Percentiles rank a stretch among this genome's conserved stretches.
Evolutionary conservation across 2,888 invertebrate genomes (phyloP).

Genomic region (Dynastes maya): DNA sequence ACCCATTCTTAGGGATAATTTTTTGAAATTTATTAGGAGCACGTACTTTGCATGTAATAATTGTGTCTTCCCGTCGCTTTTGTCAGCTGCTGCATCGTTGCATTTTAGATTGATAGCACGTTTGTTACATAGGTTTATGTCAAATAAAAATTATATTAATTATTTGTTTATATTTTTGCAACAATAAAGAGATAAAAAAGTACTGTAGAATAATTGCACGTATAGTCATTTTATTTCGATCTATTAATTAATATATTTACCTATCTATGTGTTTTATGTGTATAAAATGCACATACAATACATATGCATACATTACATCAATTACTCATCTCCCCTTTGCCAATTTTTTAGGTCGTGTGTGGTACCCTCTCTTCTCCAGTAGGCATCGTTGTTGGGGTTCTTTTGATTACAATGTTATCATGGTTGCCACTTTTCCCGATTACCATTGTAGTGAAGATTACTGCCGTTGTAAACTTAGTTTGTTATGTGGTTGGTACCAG

Average conservation of each 20-base stretch:
- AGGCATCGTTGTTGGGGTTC: slow-evolving; percentile 52
- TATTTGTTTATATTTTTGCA: no score
- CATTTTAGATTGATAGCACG: no score
- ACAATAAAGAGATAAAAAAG: no score
- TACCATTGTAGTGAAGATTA: slow-evolving; percentile 7
- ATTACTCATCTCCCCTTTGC: slow-evolving; percentile 25
- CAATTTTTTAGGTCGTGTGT: slow-evolving; percentile 36
- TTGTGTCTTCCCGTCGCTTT: no score
- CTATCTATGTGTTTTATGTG: no score
- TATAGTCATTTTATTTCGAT: background rate
- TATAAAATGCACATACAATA: background rate
- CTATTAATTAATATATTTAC: background rate
- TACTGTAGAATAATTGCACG: no score
- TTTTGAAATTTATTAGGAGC: no score
- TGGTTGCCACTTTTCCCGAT: slow-evolving; percentile 13
- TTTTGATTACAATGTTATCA: slow-evolving; percentile 48
- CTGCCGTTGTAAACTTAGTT: background rate
- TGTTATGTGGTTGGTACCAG: background rate
- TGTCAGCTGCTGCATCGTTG: no score
- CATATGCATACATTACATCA: background rate
- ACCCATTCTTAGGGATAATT: no score
- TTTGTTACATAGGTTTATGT: no score
- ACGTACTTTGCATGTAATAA: no score
- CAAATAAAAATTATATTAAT: no score
- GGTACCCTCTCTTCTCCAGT: slow-evolving; percentile 53